A percentile compares a stretch with the other conserved stretches of the same genome.
Conservation (phyloP, 2,113 vertebrate species). For the Laticauda laticaudata region DNA sequence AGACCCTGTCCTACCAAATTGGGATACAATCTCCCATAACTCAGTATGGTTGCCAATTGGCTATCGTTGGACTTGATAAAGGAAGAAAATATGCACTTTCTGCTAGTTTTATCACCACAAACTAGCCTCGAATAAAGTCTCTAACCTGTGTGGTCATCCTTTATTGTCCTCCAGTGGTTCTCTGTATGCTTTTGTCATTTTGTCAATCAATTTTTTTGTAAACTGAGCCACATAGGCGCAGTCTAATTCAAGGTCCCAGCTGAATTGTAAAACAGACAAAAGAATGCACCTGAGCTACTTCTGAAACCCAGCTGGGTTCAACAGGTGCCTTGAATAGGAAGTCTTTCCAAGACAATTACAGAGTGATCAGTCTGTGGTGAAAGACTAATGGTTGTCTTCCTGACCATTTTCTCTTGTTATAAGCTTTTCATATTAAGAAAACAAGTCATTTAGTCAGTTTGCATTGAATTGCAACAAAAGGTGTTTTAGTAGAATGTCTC, state of each 20-base stretch:
- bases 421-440: neutral
- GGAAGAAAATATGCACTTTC: neutral
- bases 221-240: neutral
- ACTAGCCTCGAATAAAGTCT: neutral
- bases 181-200: neutral
- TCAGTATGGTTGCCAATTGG: neutral
- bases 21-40: neutral
- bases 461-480: neutral
- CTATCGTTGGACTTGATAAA: neutral
- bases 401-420: neutral
- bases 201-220: neutral
- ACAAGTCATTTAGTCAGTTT: neutral
- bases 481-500: neutral
- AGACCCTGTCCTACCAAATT: neutral
- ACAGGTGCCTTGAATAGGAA: neutral
- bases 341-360: neutral
- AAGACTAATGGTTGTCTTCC: neutral
- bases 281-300: neutral
- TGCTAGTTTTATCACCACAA: neutral
- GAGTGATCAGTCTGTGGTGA: neutral
- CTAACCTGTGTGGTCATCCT: neutral
- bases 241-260: neutral
- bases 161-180: neutral
- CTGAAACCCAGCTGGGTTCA: neutral
- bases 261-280: neutral